Evolutionary conservation across 2,888 invertebrate genomes (phyloP).

Genomic region (Caenorhabditis becei): DNA sequence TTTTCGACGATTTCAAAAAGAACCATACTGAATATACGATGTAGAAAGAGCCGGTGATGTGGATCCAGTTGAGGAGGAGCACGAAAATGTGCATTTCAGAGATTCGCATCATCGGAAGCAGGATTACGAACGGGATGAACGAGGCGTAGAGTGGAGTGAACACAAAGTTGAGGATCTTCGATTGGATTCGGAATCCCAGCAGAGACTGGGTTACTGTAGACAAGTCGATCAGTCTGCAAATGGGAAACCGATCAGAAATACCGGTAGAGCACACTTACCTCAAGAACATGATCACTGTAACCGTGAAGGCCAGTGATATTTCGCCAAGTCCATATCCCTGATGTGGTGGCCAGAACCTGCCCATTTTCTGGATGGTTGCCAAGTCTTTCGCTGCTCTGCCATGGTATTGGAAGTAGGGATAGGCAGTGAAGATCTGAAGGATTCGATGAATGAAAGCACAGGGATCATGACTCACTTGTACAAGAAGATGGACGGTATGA

Average conservation of each 20-base stretch:
- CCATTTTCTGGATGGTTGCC: conserved; percentile 49
- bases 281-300: conserved; percentile 40
- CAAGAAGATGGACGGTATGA: neutral
- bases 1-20: conserved; percentile 11
- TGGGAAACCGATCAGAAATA: neutral
- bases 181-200: conserved; percentile 5
- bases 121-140: conserved; percentile 33
- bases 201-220: conserved; percentile 19
- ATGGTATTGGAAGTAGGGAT: conserved; percentile 21
- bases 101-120: conserved; percentile 59
- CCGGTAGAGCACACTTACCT: conserved; percentile 25
- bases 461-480: conserved; percentile 7
- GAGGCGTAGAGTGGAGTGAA: conserved; percentile 46
- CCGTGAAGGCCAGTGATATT: conserved; percentile 40
- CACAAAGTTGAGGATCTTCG: conserved; percentile 21
- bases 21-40: conserved; percentile 45
- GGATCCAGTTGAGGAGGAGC: conserved; percentile 36
- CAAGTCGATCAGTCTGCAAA: conserved; percentile 48
- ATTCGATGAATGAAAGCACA: neutral
- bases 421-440: conserved; percentile 29
- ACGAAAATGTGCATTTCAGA: conserved; percentile 62
- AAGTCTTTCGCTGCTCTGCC: conserved; percentile 30
- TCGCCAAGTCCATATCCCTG: conserved; percentile 44
- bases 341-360: conserved; percentile 51
- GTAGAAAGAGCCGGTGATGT: conserved; percentile 29